Evolutionary conservation across 2,113 vertebrate genomes (phyloP).

Genomic region (Peromyscus californicus): DNA sequence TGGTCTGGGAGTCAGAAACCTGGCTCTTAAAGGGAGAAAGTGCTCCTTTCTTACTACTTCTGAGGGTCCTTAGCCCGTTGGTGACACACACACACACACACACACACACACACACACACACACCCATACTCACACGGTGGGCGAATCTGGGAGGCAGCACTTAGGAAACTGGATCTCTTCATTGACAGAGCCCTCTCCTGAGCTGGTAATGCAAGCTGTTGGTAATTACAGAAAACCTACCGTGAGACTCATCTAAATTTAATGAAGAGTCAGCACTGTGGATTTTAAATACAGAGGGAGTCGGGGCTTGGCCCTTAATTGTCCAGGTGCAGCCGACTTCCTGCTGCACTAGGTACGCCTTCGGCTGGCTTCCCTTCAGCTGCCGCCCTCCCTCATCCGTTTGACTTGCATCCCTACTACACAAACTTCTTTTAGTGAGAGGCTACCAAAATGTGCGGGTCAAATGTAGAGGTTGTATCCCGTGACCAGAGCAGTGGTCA

Average conservation of each 20-base stretch:
- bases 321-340: neutral
- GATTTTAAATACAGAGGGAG: conserved; percentile 78
- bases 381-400: neutral
- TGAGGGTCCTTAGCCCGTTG: neutral
- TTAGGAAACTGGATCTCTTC: conserved; percentile 72
- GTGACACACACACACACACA: too few relatives aligned
- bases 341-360: neutral
- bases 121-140: neutral
- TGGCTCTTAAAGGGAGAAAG: neutral
- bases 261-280: conserved; percentile 69
- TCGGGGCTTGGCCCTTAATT: neutral
- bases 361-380: neutral
- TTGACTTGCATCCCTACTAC: neutral
- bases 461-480: neutral
- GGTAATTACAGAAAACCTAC: conserved; percentile 81
- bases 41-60: neutral
- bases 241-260: conserved; percentile 79
- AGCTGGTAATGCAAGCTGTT: conserved; percentile 70
- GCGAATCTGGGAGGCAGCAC: conserved; percentile 14
- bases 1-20: too few relatives aligned
- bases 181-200: conserved; percentile 42
- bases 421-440: conserved; percentile 25
- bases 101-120: neutral
- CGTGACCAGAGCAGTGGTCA: neutral
- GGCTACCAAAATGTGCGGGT: neutral